phyloP scores from a whole-genome alignment of 2,113 vertebrate species.

The Saccopteryx leptura region DNA sequence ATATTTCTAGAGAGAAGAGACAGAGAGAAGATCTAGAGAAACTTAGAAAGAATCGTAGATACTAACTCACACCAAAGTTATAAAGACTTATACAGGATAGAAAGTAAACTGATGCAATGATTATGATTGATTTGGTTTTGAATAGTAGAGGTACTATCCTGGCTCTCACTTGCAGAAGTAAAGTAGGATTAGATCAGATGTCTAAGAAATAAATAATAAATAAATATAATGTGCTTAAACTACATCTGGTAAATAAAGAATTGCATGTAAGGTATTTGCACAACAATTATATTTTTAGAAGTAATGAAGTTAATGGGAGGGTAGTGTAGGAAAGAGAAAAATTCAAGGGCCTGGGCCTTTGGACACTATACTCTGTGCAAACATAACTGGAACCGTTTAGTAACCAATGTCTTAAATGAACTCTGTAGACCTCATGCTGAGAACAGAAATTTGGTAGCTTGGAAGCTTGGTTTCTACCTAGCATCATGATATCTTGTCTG shows the following conservation, averaged over 20 bases:
- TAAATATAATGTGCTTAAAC: slow-evolving; percentile 11
- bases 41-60: not conserved
- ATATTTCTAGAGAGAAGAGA: slow-evolving; percentile 24
- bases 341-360: not conserved
- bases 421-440: not conserved
- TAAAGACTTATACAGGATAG: not conserved
- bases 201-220: slow-evolving; percentile 47
- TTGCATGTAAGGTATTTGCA: slow-evolving; percentile 18
- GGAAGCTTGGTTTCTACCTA: slow-evolving; percentile 46
- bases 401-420: slow-evolving; percentile 8
- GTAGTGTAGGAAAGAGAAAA: slow-evolving; percentile 17
- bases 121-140: slow-evolving; percentile 37
- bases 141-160: not conserved
- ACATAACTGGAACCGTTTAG: not conserved
- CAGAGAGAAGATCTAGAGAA: slow-evolving; percentile 44
- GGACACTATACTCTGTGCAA: not conserved
- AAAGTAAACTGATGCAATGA: slow-evolving; percentile 15
- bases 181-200: not conserved
- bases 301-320: slow-evolving; percentile 11
- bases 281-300: slow-evolving; percentile 43
- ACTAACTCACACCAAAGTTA: not conserved
- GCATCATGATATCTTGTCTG: not conserved
- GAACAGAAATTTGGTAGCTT: slow-evolving; percentile 36
- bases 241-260: not conserved
- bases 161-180: not conserved